Conservation (phyloP, 2,113 vertebrate genomes). For the Ptyas mucosa region DNA sequence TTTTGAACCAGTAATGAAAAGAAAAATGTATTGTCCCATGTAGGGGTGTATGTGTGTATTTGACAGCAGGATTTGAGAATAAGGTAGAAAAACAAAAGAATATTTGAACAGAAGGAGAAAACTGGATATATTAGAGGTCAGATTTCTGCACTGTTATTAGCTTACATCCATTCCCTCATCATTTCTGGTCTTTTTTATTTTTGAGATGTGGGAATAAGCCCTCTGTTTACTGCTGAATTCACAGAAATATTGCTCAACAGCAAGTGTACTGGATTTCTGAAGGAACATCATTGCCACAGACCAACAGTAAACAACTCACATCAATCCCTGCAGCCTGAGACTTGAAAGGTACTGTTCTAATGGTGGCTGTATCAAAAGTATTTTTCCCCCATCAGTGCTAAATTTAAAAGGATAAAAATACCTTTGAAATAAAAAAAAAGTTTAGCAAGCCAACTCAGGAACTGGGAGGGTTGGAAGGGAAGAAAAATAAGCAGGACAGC, state of each 20-base stretch:
- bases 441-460: background rate
- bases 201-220: background rate
- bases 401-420: background rate
- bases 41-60: background rate
- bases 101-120: background rate
- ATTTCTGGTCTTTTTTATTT: background rate
- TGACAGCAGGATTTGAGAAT: background rate
- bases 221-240: background rate
- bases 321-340: background rate
- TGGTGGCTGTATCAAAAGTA: background rate
- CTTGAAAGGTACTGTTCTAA: background rate
- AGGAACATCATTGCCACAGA: background rate
- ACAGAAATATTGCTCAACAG: background rate
- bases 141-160: background rate
- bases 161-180: background rate
- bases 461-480: background rate
- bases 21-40: background rate
- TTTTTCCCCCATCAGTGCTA: background rate
- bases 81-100: background rate
- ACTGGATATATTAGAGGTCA: background rate
- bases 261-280: conserved; percentile 1
- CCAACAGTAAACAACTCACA: conserved; percentile 10
- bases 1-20: background rate
- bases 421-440: background rate
- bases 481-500: conserved; percentile 2